These are phyloP conservation scores for Drosophila buzzatii DNA, from an alignment of 2,888 invertebrate genomes.

Conservation along the genomic window DNA sequence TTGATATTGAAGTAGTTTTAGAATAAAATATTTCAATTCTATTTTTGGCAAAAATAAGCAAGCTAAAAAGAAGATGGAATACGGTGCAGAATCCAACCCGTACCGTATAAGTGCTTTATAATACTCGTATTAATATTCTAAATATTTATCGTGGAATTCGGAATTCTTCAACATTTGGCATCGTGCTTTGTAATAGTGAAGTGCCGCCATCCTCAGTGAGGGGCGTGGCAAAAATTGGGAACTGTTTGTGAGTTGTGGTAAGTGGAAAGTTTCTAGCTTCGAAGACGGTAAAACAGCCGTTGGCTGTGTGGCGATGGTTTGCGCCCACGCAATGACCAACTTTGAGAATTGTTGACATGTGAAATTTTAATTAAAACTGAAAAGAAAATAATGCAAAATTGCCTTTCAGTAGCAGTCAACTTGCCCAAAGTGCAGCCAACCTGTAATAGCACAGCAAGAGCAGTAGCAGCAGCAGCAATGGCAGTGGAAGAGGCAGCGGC, in stretches of 20 bases:
- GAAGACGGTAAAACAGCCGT: conserved; percentile 59
- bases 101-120: too few relatives aligned
- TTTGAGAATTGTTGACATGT: conserved; percentile 74
- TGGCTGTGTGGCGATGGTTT: conserved; percentile 13
- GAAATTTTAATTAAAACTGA: conserved; percentile 79
- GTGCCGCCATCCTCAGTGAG: conserved; percentile 20
- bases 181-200: background rate
- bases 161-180: background rate
- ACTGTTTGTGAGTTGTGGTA: background rate
- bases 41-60: too few relatives aligned
- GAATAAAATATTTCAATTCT: too few relatives aligned
- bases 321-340: conserved; percentile 31
- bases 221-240: conserved; percentile 29
- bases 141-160: background rate
- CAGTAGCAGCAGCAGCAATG: conserved; percentile 10
- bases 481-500: background rate
- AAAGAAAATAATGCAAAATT: conserved; percentile 55
- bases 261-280: conserved; percentile 2
- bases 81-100: too few relatives aligned
- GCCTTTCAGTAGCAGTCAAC: conserved; percentile 24
- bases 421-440: conserved; percentile 39
- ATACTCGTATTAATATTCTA: background rate
- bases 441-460: conserved; percentile 11
- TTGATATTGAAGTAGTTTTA: too few relatives aligned
- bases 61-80: too few relatives aligned